Evolutionary conservation across 30 jellyfish, hydroid and myxozoan genomes (phyloP), one percentile per base, ranked within the genome.

Genomic region (Phacellophora camtschatica): DNA sequence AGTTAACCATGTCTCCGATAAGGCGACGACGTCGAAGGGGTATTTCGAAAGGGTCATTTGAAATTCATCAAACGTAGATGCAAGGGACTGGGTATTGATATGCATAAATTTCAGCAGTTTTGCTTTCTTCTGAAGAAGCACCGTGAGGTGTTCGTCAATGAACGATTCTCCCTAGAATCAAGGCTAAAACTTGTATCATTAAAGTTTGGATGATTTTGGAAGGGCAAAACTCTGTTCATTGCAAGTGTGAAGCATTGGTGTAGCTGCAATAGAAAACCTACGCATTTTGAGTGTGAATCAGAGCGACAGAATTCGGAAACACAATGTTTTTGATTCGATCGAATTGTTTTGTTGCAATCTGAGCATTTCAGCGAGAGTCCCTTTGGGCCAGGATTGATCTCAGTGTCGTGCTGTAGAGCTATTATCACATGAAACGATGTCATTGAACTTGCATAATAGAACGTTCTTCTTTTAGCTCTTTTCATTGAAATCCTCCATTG

Each of bases 351-450:
- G 32, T 41, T 41, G n/a, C 76, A 68, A 15, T 9, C 20, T 11
- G 67, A 31, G 25, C 83, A 42, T 41, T 68, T 39, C 13, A 13
- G 51, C 7, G 51, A 39, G 51, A 13, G 51, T 13, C 7, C 51
- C 13, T 13, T 68, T 20, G 83, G 83, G 74, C 74, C 83, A 13
- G 83, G 83, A 68, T 68, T 68, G 18, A 7, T 13, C 27, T 63
- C 77, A 63, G 27, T 33, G 77, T 63, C 77, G 12, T 9, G 16
- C 0, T 18, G 8, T 22, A 63, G 28, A n/a, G 61, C 61, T 0
- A 63, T 24, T 5, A 24, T 6, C 19, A 53, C 68, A 63, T 63
- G 23, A 63, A 63, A 63, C 8, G 77, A 24, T 13, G 61, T 12
- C 16, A 66, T 24, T 24, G 61, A 63, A 33, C 27, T 63, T 11